Conservation (phyloP, 1,140 invertebrate genomes). For the Lordiphosa collinella region DNA sequence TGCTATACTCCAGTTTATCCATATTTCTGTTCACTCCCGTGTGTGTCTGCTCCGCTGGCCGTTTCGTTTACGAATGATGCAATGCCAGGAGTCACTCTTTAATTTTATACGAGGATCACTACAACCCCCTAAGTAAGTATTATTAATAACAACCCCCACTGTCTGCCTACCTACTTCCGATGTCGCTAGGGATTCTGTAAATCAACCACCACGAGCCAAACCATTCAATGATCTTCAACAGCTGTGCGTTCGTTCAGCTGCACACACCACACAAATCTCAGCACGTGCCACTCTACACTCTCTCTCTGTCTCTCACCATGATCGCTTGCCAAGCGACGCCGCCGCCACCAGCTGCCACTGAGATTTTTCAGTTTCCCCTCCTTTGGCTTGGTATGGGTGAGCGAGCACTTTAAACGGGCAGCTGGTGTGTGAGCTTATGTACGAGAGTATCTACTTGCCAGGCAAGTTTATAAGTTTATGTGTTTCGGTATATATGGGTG, state of each 20-base stretch:
- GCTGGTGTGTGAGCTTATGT: constrained; percentile 58
- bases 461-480: constrained; percentile 51
- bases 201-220: constrained; percentile 67
- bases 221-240: constrained; percentile 49
- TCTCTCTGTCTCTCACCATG: constrained; percentile 12
- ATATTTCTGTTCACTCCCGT: constrained; percentile 42
- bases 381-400: constrained; percentile 28
- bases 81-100: constrained; percentile 62
- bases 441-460: constrained; percentile 22
- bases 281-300: constrained; percentile 60
- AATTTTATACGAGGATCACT: constrained; percentile 55
- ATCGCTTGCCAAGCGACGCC: constrained; percentile 16
- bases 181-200: constrained; percentile 52
- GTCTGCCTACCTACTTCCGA: constrained; percentile 65
- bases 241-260: constrained; percentile 66
- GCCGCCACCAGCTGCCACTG: constrained; percentile 69
- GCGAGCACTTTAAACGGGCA: constrained; percentile 16
- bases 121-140: neutral
- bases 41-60: constrained; percentile 60
- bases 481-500: constrained; percentile 4
- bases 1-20: constrained; percentile 81
- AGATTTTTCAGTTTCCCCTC: constrained; percentile 46
- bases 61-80: constrained; percentile 74
- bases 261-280: constrained; percentile 56
- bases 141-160: constrained; percentile 31